Conservation (phyloP, 1,140 invertebrate genomes). For the Drosophila watanabei region DNA sequence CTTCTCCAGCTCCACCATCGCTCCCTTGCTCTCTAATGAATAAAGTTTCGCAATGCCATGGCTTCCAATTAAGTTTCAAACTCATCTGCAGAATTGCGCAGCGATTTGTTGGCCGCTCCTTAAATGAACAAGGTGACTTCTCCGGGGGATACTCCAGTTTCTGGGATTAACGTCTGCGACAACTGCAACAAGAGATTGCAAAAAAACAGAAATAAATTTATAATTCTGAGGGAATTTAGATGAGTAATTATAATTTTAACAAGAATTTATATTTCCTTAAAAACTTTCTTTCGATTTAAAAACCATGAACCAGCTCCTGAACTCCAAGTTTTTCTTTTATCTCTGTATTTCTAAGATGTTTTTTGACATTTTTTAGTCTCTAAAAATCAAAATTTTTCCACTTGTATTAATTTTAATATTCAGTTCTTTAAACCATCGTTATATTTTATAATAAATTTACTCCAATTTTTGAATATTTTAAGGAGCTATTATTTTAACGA, state of each 20-base stretch:
- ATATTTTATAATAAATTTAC: no score
- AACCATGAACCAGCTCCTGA: no score
- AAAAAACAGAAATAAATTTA: background rate
- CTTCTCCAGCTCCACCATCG: background rate
- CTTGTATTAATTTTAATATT: no score
- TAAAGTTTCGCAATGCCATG: conserved; percentile 22
- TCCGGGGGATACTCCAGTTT: conserved; percentile 6
- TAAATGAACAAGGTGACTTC: conserved; percentile 34
- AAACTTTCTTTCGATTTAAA: no score
- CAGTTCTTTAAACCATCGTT: no score
- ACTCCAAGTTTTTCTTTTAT: no score
- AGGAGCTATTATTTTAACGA: no score
- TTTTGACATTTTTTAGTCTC: no score
- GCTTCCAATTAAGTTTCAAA: conserved; percentile 53
- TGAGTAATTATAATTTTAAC: background rate
- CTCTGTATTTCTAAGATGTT: no score
- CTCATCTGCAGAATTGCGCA: conserved; percentile 33
- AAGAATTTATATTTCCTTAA: no score
- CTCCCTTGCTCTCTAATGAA: background rate
- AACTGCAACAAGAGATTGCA: conserved; percentile 8
- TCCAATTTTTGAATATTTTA: no score
- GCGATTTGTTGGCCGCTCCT: conserved; percentile 16
- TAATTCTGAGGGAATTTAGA: background rate
- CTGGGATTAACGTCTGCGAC: background rate
- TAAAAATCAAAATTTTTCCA: no score